Base-by-base conservation (phyloP, 1,140 invertebrate species). In the Parapsyche elsis region DNA sequence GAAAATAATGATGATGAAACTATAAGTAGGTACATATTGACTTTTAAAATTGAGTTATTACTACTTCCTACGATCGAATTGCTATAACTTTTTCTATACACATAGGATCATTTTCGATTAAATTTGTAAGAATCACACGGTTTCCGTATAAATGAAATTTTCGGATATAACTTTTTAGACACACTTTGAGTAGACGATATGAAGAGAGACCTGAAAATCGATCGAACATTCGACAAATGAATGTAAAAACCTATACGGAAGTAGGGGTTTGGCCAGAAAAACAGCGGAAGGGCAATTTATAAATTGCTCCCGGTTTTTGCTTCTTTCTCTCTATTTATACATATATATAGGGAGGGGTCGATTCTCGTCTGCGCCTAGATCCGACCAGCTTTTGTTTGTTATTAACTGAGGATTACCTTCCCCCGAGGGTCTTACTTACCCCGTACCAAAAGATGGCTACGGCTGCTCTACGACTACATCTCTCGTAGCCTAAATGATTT, bases 361-460 rank as follows among this genome's bases (percentile, higher is more conserved):
- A 67, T 46, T 45, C 26, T 59, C 46, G 23, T 57, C 26, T 23
- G 59, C 24, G 24, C 64, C 76, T 53, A 78, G 61, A 80, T 78
- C 78, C 79, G 38, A 53, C 21, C 70, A 77, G 80, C 80, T 81
- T 83, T 83, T 81, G 79, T 80, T 83, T 77, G 82, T 83, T 83
- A 83, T 83, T 83, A 83, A 83, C 82, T 83, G 80, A 83, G 82
- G 82, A 81, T 83, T 83, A 83, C 80, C 67, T 23, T 59, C 61
- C 78, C 82, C 80, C 82, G 79, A 61, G 82, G 67, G 80, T 76
- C 49, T 53, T 81, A 75, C 64, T 53, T n/a, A n/a, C n/a, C n/a
- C 75, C 26, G 71, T 49, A 57, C 26, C 46, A 71, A 74, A 76
- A 38, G 30, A 77, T 77, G 71, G 78, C 78, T 77, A 70, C 46